Percentiles rank a stretch among this genome's conserved stretches.
Evolutionary conservation across 2,797 vertebrate species (phyloP).

Genomic region (Apodemus agrarius): DNA sequence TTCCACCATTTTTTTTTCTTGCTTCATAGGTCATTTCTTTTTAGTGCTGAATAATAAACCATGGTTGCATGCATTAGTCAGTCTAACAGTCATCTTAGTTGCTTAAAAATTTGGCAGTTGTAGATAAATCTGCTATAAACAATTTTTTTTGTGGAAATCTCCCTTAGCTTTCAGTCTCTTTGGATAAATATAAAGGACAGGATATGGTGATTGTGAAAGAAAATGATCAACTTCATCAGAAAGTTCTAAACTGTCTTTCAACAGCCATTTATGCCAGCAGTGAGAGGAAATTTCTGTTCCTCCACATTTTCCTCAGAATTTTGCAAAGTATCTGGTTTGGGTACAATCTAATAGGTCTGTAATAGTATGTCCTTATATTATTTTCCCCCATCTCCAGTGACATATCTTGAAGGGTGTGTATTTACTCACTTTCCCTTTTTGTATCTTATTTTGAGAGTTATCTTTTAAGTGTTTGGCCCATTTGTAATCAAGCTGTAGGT

Average conservation of each 20-base stretch:
- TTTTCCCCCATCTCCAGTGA: neutral
- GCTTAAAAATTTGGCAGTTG: neutral
- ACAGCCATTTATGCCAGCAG: neutral
- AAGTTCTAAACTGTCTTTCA: neutral
- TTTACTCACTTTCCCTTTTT: neutral
- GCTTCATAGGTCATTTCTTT: neutral
- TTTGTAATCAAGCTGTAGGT: neutral
- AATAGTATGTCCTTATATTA: neutral
- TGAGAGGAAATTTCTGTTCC: neutral
- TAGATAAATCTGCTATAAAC: neutral
- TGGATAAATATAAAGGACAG: neutral
- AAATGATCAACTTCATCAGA: neutral
- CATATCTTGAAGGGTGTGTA: neutral
- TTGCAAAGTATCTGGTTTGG: neutral
- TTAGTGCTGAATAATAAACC: neutral
- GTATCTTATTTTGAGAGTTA: neutral
- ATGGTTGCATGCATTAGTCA: neutral
- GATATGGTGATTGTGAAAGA: neutral
- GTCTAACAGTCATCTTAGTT: neutral
- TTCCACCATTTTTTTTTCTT: neutral
- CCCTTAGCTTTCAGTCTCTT: neutral
- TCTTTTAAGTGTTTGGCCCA: neutral
- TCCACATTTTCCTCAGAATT: neutral
- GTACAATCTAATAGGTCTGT: neutral
- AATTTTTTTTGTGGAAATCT: neutral